Evolutionary conservation across 1,140 invertebrate species (phyloP).

Genomic region (Tetramorium simillimum): DNA sequence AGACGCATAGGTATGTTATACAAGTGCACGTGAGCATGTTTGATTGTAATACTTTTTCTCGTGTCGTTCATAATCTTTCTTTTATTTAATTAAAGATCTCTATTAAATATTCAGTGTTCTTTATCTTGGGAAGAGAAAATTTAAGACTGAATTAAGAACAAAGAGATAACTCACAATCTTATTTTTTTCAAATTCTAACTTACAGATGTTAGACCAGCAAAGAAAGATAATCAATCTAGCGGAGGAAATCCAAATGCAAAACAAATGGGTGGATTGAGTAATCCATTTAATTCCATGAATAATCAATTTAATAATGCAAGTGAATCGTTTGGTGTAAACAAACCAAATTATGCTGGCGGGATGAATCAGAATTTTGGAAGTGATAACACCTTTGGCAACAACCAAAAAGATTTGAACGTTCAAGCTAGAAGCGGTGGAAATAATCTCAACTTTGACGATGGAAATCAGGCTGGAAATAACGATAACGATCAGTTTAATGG

Average conservation of each 20-base stretch:
- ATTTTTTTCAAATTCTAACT: constrained; percentile 57
- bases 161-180: not conserved
- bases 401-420: constrained; percentile 54
- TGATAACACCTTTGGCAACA: constrained; percentile 65
- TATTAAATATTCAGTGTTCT: not conserved
- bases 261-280: constrained; percentile 55
- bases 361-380: constrained; percentile 70
- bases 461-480: constrained; percentile 59
- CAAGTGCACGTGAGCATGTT: not conserved
- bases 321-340: constrained; percentile 74
- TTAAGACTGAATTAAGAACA: too few relatives aligned
- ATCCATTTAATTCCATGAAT: constrained; percentile 63
- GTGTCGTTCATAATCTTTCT: not conserved
- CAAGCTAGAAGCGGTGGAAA: constrained; percentile 56
- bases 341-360: constrained; percentile 72
- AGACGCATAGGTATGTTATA: constrained; percentile 83
- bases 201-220: constrained; percentile 87
- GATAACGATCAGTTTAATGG: constrained; percentile 73
- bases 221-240: constrained; percentile 81
- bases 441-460: constrained; percentile 63
- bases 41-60: not conserved
- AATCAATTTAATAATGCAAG: constrained; percentile 70
- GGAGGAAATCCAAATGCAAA: constrained; percentile 63
- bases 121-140: not conserved
- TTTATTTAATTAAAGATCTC: not conserved